These are phyloP conservation scores for Bambusicola thoracicus DNA, from an alignment of 2,113 vertebrate genomes.

Conservation along the genomic window DNA sequence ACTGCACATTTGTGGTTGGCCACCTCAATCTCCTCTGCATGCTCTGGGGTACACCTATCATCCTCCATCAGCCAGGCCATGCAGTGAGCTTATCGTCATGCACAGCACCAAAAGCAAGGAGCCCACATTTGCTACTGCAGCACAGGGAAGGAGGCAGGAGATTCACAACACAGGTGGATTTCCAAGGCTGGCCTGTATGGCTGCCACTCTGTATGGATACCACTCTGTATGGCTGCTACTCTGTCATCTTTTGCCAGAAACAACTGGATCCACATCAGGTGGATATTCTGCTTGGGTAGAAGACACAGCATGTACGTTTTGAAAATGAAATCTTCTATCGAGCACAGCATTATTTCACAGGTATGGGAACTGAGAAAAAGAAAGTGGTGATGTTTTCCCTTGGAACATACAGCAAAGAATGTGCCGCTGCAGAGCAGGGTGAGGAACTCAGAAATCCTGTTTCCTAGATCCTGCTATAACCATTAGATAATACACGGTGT, in stretches of 20 bases:
- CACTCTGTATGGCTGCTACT: too few species aligned
- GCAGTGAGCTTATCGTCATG: not conserved
- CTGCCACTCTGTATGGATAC: too few species aligned
- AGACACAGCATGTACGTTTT: not conserved
- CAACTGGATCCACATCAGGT: too few species aligned
- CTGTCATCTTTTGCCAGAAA: too few species aligned
- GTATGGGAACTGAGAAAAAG: not conserved
- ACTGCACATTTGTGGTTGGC: not conserved
- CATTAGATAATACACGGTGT: not conserved
- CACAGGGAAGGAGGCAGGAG: not conserved
- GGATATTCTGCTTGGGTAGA: too few species aligned
- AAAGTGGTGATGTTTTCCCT: not conserved
- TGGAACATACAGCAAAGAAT: not conserved
- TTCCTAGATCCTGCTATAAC: not conserved
- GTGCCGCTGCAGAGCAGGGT: not conserved
- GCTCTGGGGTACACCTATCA: accelerated
- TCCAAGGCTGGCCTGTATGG: too few species aligned
- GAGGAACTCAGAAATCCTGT: constrained; percentile 17
- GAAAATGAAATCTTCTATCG: not conserved
- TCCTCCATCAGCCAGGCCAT: not conserved
- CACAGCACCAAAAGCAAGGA: not conserved
- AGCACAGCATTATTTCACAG: not conserved
- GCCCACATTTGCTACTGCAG: not conserved
- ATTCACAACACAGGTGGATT: too few species aligned
- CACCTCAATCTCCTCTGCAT: not conserved